Evolutionary conservation across 2,113 vertebrate genomes (phyloP).

Genomic region (Gracilinanus agilis): DNA sequence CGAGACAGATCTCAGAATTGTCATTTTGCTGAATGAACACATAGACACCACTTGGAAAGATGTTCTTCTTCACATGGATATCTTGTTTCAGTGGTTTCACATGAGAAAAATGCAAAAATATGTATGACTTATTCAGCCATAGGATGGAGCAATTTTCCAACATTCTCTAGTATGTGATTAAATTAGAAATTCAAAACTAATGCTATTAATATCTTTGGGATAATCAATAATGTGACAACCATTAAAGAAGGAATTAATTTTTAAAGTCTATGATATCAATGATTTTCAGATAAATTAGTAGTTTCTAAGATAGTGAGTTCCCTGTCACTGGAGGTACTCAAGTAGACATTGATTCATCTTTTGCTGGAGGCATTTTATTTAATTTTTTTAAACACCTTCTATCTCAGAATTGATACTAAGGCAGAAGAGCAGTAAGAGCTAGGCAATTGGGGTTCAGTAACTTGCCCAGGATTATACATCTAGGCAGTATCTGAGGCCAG

Average conservation of each 20-base stretch:
- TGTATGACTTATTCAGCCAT: not conserved
- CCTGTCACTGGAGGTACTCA: not conserved
- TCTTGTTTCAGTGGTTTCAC: slow-evolving; percentile 12
- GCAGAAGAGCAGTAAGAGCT: too few relatives aligned
- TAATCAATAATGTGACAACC: not conserved
- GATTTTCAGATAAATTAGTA: not conserved
- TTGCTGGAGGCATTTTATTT: not conserved
- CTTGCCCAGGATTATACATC: too few relatives aligned
- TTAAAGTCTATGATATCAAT: not conserved
- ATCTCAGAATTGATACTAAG: too few relatives aligned
- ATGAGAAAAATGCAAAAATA: slow-evolving; percentile 41
- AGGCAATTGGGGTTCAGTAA: too few relatives aligned
- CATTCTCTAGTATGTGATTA: slow-evolving; percentile 1
- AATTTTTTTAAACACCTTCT: too few relatives aligned
- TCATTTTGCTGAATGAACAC: slow-evolving; percentile 29
- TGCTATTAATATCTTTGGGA: slow-evolving; percentile 6
- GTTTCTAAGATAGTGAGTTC: not conserved
- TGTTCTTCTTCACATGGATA: slow-evolving; percentile 24
- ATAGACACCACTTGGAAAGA: not conserved
- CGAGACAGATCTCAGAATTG: not conserved
- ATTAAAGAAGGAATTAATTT: not conserved
- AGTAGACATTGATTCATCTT: not conserved
- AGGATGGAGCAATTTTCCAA: slow-evolving; percentile 17
- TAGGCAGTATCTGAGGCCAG: too few relatives aligned
- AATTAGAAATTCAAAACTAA: not conserved